Evolutionary conservation across 2,888 invertebrate genomes (phyloP).

Genomic region (Fissipunctia ypsillon): DNA sequence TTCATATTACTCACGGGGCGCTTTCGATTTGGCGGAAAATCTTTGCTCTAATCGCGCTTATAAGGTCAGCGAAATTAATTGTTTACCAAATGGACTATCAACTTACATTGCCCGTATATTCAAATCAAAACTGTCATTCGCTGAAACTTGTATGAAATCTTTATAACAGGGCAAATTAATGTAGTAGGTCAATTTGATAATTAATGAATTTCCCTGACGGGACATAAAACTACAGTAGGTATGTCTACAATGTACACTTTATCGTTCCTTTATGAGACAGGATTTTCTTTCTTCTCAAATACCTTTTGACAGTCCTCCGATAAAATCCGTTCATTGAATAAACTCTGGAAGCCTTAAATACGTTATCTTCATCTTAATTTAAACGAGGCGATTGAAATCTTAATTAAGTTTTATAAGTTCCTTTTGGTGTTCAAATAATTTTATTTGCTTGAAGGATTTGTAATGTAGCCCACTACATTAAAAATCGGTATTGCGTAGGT

Average conservation of each 20-base stretch:
- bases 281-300: background rate
- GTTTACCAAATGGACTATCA: background rate
- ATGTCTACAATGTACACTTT: background rate
- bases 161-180: background rate
- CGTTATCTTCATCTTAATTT: constrained; percentile 25
- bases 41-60: background rate
- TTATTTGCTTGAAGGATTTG: no score
- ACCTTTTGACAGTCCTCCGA: constrained; percentile 12
- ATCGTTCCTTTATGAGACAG: background rate
- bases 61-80: background rate
- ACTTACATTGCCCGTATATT: background rate
- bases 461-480: no score
- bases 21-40: background rate
- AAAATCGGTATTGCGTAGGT: no score
- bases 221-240: background rate
- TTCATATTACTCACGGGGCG: background rate
- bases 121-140: background rate
- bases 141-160: background rate
- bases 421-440: constrained; percentile 19
- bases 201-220: background rate
- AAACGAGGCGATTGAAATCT: constrained; percentile 40
- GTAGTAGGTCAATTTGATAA: background rate
- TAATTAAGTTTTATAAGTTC: constrained; percentile 34
- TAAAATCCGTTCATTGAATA: constrained; percentile 25
- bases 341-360: background rate